Conservation (phyloP, 2,888 invertebrate species). For the Scrobipalpa atriplicella region DNA sequence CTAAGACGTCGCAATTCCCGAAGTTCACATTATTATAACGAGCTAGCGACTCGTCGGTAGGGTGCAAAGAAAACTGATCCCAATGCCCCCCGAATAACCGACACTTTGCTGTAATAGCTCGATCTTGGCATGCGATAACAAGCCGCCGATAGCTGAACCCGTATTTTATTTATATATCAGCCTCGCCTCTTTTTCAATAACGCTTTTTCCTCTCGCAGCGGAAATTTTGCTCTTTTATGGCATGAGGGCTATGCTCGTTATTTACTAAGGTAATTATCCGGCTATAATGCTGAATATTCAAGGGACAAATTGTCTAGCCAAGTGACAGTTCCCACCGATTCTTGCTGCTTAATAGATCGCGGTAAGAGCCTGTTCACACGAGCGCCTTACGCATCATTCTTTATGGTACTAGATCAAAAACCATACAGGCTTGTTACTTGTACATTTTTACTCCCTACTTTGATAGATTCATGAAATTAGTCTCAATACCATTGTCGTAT, state of each 20-base stretch:
- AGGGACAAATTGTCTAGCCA: constrained; percentile 66
- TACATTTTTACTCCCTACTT: too few species aligned
- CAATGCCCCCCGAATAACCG: constrained; percentile 75
- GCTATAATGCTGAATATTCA: constrained; percentile 70
- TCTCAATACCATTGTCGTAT: too few species aligned
- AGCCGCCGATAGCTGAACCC: constrained; percentile 82
- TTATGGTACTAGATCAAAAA: neutral
- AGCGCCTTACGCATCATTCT: neutral
- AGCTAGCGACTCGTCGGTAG: constrained; percentile 69
- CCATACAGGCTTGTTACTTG: neutral
- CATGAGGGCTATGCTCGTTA: constrained; percentile 71
- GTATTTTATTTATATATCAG: constrained; percentile 81
- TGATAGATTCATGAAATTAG: too few species aligned
- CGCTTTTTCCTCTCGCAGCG: constrained; percentile 75
- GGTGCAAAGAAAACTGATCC: constrained; percentile 78
- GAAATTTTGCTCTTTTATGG: constrained; percentile 80
- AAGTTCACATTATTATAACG: constrained; percentile 83
- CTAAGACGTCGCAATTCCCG: constrained; percentile 74
- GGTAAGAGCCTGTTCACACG: neutral
- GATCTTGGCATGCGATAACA: constrained; percentile 82
- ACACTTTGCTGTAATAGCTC: constrained; percentile 78
- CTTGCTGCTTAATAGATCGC: constrained; percentile 35
- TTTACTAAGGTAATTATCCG: constrained; percentile 76
- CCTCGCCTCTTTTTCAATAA: constrained; percentile 80
- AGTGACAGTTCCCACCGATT: constrained; percentile 59